Base-by-base conservation (phyloP, 2,797 vertebrate genomes). In the Helostoma temminkii region DNA sequence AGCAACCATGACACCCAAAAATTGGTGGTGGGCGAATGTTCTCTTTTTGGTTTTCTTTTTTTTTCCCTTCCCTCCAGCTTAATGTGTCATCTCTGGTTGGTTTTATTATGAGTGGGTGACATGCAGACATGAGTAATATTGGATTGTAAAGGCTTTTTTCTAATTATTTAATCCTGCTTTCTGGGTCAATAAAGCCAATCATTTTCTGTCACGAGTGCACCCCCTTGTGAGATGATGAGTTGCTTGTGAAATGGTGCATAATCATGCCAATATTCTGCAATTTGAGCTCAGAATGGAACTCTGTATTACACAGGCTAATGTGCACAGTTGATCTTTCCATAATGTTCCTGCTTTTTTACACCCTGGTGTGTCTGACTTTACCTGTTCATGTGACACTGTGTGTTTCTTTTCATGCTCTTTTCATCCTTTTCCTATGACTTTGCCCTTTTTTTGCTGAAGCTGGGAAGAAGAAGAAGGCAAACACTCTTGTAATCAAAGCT, bases 121-220 rank as follows among this genome's bases (percentile, higher is more conserved):
- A 77, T 59, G 53, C 66, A 85, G 82, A 83, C 70, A 46, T 77
- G 61, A 87, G 64, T 76, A 80, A 85, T 74, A 61, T 59, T 67
- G 54, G 50, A 57, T 63, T 76, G 59, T 72, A 66, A 79, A 75
- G 67, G 47, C 42, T 57, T 43, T 62, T 80, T 83, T 73, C 30
- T 62, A 66, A 81, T 72, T 55, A 70, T 87, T 80, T 75, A 73
- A 80, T 85, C 78, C 72, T 0, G 36, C 74, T 81, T 82, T 83
- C 53, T 81, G 59, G 74, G 59, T 86, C 66, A 82, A 81, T 76
- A 80, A 81, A 87, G 71, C 68, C 68, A 79, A 82, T 85, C 80
- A 81, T 15, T 81, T 80, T 71, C 66, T 66, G 67, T 63, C 55
- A 81, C 50, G 67, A 84, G 47, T 52, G 25, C 61, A 56, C 46